Conservation (phyloP, 2,113 vertebrate genomes). For the Dissostichus mawsoni region DNA sequence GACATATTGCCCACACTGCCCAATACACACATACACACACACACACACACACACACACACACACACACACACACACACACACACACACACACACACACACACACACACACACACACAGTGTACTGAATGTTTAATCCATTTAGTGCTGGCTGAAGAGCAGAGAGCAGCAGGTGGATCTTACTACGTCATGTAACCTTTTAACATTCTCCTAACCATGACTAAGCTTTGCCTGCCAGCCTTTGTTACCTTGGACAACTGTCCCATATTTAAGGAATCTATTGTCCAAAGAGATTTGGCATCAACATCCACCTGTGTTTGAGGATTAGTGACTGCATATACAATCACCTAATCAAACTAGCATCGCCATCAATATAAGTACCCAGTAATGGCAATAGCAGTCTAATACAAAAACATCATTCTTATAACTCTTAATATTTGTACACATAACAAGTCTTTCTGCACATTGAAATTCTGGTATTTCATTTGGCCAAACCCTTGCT, state of each 20-base stretch:
- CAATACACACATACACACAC: conserved; percentile 1
- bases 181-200: conserved; percentile 56
- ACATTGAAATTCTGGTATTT: neutral
- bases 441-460: neutral
- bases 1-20: conserved; percentile 18
- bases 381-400: neutral
- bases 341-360: neutral
- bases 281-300: neutral
- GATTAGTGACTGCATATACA: neutral
- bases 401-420: neutral
- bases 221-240: conserved; percentile 68
- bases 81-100: too few relatives aligned
- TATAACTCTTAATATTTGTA: neutral
- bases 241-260: conserved; percentile 35
- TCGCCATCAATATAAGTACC: neutral
- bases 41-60: too few relatives aligned
- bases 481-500: neutral
- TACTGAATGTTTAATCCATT: conserved; percentile 68
- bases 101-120: neutral
- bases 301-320: neutral
- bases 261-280: conserved; percentile 7
- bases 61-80: too few relatives aligned
- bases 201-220: conserved; percentile 50
- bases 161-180: conserved; percentile 70
- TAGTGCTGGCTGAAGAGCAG: conserved; percentile 55